phyloP scores from a whole-genome alignment of 2,113 vertebrate genomes.

The Sinocyclocheilus grahami region DNA sequence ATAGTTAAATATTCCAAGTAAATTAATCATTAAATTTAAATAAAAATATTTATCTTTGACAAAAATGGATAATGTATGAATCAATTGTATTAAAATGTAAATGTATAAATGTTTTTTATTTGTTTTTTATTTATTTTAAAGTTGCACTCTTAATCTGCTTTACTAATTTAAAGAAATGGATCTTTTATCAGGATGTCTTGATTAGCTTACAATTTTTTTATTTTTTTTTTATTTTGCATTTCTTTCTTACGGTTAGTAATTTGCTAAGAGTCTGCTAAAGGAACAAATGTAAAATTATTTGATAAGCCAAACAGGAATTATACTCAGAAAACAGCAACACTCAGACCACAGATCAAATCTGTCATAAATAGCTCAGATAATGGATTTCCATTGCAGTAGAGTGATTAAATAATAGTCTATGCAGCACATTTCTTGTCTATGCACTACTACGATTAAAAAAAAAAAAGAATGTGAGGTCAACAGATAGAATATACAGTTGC shows the following conservation, averaged over 20 bases:
- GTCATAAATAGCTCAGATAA: conserved; percentile 34
- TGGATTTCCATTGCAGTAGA: conserved; percentile 37
- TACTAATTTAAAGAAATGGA: no score
- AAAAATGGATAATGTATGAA: not conserved
- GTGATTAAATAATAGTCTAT: conserved; percentile 40
- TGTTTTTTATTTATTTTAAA: not conserved
- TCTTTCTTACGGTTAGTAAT: no score
- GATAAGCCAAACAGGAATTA: not conserved
- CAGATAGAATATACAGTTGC: not conserved
- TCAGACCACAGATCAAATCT: not conserved
- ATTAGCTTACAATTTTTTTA: no score
- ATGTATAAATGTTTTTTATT: not conserved
- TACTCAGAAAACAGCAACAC: conserved; percentile 10
- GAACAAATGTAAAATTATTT: conserved; percentile 32
- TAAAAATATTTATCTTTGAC: not conserved
- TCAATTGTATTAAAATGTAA: not conserved
- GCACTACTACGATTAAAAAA: not conserved
- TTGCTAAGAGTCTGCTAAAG: no score
- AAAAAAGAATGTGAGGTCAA: not conserved
- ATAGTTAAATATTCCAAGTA: not conserved
- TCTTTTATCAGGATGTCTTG: no score
- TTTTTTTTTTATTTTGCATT: no score
- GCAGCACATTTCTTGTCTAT: not conserved
- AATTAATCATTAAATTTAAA: not conserved
- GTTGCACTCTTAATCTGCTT: not conserved